Evolutionary conservation across 2,113 vertebrate genomes (phyloP).

Genomic region (Monopterus albus): DNA sequence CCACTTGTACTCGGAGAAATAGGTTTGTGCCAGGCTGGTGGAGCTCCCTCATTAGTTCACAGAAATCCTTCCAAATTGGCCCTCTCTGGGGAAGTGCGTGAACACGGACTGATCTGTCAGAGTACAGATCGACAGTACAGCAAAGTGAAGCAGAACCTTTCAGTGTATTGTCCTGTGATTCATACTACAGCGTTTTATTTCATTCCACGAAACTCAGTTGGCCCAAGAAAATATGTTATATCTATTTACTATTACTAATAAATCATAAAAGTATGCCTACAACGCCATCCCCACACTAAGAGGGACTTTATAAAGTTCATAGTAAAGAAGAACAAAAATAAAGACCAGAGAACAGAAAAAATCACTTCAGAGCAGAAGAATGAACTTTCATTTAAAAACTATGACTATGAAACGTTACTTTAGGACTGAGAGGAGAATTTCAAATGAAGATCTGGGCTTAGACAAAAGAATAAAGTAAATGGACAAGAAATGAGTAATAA

Average conservation of each 20-base stretch:
- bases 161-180: slow-evolving; percentile 8
- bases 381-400: no score
- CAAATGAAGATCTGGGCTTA: background rate
- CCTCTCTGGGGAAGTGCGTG: background rate
- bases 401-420: no score
- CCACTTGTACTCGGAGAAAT: slow-evolving; percentile 52
- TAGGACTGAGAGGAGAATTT: background rate
- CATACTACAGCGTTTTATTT: background rate
- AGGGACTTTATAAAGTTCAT: no score
- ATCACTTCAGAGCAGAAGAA: no score
- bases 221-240: no score
- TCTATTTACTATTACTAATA: no score
- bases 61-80: slow-evolving; percentile 26
- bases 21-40: slow-evolving; percentile 44
- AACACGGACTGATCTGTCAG: background rate
- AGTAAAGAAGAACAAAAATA: background rate
- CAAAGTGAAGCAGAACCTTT: background rate
- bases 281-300: background rate
- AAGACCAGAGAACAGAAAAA: background rate
- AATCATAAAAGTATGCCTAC: background rate
- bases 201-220: slow-evolving; percentile 2
- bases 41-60: slow-evolving; percentile 26
- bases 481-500: no score
- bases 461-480: background rate
- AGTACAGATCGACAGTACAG: background rate